Evolutionary conservation across 2,888 invertebrate genomes (phyloP).

Genomic region (Trissonchulus latispiculum): DNA sequence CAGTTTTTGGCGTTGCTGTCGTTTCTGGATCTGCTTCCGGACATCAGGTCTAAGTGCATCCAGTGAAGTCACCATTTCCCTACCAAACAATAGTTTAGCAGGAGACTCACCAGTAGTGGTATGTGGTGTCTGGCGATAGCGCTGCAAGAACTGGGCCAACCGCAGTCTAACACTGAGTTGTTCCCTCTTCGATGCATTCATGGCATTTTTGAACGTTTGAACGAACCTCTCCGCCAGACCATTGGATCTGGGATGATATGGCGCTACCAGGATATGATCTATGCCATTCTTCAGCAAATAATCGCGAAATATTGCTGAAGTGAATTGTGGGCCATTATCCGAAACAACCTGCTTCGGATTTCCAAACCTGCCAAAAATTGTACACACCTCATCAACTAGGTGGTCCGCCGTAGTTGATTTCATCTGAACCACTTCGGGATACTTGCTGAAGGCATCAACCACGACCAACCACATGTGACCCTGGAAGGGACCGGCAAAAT

Average conservation of each 20-base stretch:
- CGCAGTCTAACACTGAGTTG: too few species aligned
- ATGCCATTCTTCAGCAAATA: not conserved
- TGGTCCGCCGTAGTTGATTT: not conserved
- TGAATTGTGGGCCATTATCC: not conserved
- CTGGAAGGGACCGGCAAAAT: constrained; percentile 5
- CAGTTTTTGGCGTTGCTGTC: too few species aligned
- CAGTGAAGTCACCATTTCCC: not conserved
- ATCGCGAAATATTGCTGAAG: not conserved
- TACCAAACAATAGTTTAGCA: not conserved
- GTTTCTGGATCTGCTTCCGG: too few species aligned
- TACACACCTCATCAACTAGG: not conserved
- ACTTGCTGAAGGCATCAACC: not conserved
- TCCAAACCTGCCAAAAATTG: not conserved
- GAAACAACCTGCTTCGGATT: not conserved
- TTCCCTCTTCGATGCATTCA: too few species aligned
- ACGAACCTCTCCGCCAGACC: not conserved
- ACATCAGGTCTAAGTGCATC: too few species aligned
- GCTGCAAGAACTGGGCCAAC: too few species aligned
- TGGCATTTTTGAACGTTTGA: not conserved
- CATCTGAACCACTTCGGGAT: not conserved
- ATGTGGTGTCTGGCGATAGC: not conserved
- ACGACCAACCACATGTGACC: not conserved
- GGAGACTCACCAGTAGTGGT: not conserved
- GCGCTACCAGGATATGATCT: not conserved
- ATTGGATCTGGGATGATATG: constrained; percentile 4